Base-by-base conservation (phyloP, 2,888 invertebrate species). In the Hirudinaria manillensis region DNA sequence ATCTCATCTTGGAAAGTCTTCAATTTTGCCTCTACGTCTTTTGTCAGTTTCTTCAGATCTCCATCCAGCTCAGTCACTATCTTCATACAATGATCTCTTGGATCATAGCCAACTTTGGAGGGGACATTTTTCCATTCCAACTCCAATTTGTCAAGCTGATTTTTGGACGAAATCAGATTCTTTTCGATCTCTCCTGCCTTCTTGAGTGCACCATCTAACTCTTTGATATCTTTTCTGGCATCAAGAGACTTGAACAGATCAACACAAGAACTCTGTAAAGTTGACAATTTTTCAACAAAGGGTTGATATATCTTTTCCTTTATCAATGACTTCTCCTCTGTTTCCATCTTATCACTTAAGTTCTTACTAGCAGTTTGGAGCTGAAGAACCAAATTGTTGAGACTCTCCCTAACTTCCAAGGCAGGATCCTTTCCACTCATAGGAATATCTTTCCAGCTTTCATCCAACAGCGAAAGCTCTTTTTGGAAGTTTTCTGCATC, bases 351-450 rank as follows among this genome's bases (percentile, higher is more conserved):
- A 13, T 68, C 32, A n/a, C 34, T 32, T 36, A 34, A 32, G 4
- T 10, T 34, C 13, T 34, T 32, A 1, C 32, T 29, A 6, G 16
- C 1, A 10, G 34, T 19, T 34, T 68, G n/a, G n/a, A 68, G 32
- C 21, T 68, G 68, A 10, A 29, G 21, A 68, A n/a, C n/a, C 29
- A 68, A 21, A n/a, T 21, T 68, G 13, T 68, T 68, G 36, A 68
- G 13, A 6, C 10, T 32, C 36, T 68, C 68, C 16, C 36, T 68
- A 36, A 32, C n/a, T n/a, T 34, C 68, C 21, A 68, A n/a, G 10
- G 68, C 10, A n/a, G 68, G 68, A 68, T 68, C 68, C n/a, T 29
- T 36, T 68, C 68, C 68, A 68, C 16, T n/a, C 36, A 68, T 34
- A n/a, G 68, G 32, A 21, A 68, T 68, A 34, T 36, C 36, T n/a